phyloP scores from a whole-genome alignment of 2,888 invertebrate genomes.

The Suillia variegata region DNA sequence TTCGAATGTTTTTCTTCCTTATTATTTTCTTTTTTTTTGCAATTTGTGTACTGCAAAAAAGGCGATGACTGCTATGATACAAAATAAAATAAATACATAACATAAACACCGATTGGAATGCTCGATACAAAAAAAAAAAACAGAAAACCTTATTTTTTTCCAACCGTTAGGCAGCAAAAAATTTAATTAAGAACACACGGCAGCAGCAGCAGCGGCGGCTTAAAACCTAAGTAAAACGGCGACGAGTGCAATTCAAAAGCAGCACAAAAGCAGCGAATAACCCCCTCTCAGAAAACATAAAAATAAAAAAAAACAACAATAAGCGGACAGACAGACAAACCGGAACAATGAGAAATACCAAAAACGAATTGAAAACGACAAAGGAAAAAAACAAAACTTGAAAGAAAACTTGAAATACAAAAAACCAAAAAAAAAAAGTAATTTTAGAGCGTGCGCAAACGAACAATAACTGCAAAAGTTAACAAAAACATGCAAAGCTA shows the following conservation, averaged over 20 bases:
- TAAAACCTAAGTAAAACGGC: neutral
- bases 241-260: neutral
- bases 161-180: neutral
- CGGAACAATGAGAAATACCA: neutral
- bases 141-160: neutral
- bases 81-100: too few relatives aligned
- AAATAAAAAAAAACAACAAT: neutral
- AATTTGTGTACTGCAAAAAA: too few relatives aligned
- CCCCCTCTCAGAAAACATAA: constrained; percentile 3
- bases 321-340: neutral
- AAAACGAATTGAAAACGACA: neutral
- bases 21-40: too few relatives aligned
- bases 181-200: constrained; percentile 4
- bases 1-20: too few relatives aligned
- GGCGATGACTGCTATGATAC: too few relatives aligned
- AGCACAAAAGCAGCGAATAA: neutral
- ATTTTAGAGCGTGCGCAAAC: constrained; percentile 6
- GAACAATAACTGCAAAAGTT: neutral
- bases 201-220: neutral
- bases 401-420: neutral
- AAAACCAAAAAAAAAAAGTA: too few relatives aligned
- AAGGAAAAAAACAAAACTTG: neutral
- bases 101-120: too few relatives aligned
- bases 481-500: neutral
- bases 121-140: too few relatives aligned